Conservation (phyloP, 2,113 vertebrate species). For the Crotalus horridus region DNA sequence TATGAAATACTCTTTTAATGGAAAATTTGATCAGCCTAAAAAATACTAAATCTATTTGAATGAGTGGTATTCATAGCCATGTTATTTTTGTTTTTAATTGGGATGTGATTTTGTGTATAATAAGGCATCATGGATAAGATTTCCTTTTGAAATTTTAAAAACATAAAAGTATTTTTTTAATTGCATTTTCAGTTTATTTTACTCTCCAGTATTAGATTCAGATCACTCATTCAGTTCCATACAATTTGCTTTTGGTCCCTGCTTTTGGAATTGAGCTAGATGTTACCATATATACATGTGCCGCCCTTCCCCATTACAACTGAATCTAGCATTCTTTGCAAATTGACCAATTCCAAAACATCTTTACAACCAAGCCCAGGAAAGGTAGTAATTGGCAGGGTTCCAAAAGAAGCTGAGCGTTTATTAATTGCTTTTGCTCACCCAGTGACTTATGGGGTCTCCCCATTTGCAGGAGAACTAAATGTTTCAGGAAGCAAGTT, state of each 20-base stretch:
- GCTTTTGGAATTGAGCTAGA: background rate
- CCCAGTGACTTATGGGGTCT: background rate
- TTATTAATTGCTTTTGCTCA: background rate
- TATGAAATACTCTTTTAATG: constrained; percentile 70
- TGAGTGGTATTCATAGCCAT: constrained; percentile 58
- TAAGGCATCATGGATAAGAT: constrained; percentile 53
- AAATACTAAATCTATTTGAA: constrained; percentile 59
- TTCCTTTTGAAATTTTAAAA: constrained; percentile 51
- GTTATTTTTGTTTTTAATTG: constrained; percentile 50
- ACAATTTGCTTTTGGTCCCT: background rate
- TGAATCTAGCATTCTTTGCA: background rate
- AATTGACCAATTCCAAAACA: background rate
- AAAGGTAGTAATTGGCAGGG: background rate
- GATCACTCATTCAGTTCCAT: background rate
- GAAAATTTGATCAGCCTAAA: constrained; percentile 54
- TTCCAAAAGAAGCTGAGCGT: background rate
- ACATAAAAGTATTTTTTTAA: constrained; percentile 50
- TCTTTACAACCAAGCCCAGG: background rate
- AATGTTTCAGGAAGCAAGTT: background rate
- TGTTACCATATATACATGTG: constrained; percentile 19
- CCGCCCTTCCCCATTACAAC: background rate
- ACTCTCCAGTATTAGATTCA: constrained; percentile 27
- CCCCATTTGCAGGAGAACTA: background rate
- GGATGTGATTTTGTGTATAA: constrained; percentile 58
- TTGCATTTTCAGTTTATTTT: constrained; percentile 38